Evolutionary conservation across 2,797 vertebrate genomes (phyloP).

Genomic region (Syndactyla subalaris): DNA sequence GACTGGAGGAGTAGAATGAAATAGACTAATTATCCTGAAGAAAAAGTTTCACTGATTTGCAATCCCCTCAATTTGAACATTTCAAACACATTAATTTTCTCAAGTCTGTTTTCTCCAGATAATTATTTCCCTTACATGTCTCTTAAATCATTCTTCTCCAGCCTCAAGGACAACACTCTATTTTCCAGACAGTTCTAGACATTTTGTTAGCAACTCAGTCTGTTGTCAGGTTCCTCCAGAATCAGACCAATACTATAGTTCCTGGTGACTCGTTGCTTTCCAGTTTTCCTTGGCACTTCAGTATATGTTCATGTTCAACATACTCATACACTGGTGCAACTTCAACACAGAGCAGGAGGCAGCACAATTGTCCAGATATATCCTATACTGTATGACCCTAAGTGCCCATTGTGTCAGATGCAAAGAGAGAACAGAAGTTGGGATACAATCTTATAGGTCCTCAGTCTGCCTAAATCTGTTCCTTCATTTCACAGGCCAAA

Average conservation of each 20-base stretch:
- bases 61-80: neutral
- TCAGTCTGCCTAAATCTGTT: neutral
- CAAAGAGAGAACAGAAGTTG: neutral
- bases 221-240: neutral
- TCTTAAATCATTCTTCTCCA: neutral
- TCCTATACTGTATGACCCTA: neutral
- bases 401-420: neutral
- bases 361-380: neutral
- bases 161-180: neutral
- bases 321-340: neutral
- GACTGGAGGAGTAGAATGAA: neutral
- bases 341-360: neutral
- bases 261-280: neutral
- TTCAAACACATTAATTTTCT: neutral
- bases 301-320: neutral
- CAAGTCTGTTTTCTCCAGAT: neutral
- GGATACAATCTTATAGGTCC: neutral
- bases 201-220: neutral
- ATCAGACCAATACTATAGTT: neutral
- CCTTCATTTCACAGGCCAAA: neutral
- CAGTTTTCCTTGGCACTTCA: neutral
- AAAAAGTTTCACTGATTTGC: neutral
- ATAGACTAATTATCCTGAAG: neutral
- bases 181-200: neutral
- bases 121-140: neutral